These are phyloP conservation scores for Acrocera orbiculus DNA, from an alignment of 2,888 invertebrate species.

Conservation along the genomic window DNA sequence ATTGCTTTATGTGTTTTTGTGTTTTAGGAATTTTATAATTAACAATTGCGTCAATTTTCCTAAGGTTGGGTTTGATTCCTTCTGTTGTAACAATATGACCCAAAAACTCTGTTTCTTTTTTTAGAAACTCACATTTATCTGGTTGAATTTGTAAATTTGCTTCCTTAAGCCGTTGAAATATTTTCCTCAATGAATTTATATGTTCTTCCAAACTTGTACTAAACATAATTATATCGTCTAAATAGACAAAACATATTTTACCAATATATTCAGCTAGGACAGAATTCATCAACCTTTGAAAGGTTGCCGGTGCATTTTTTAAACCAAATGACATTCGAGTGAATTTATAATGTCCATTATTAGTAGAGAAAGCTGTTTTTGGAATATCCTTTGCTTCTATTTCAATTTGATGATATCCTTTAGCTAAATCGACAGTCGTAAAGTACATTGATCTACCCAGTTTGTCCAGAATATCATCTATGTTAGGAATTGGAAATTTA, in stretches of 20 bases:
- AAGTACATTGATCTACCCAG: conserved; percentile 10
- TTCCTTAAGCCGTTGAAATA: conserved; percentile 1
- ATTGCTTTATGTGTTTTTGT: conserved; percentile 14
- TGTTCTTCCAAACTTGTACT: conserved; percentile 12
- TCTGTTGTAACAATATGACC: conserved; percentile 17
- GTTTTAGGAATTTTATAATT: conserved; percentile 13
- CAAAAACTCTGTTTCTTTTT: conserved; percentile 3
- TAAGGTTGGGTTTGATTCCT: conserved; percentile 16
- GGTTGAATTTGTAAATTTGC: conserved; percentile 3
- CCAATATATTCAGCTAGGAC: conserved; percentile 12
- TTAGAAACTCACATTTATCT: conserved; percentile 1
- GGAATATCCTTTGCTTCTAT: conserved; percentile 6
- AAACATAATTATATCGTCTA: conserved; percentile 20
- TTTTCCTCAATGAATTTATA: conserved; percentile 7
- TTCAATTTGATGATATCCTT: conserved; percentile 17
- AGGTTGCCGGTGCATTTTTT: conserved; percentile 5
- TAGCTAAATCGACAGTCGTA: conserved; percentile 14
- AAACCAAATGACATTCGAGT: conserved; percentile 8
- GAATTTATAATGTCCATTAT: conserved; percentile 7
- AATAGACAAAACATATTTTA: conserved; percentile 17
- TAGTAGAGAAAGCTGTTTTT: conserved; percentile 8
- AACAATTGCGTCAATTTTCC: conserved; percentile 15
- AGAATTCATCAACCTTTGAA: conserved; percentile 8
- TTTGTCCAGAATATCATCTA: conserved; percentile 12
- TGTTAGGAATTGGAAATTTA: conserved; percentile 14